These are phyloP conservation scores for Manis crassicaudata DNA, from an alignment of 2,797 vertebrate species.

Conservation along the genomic window DNA sequence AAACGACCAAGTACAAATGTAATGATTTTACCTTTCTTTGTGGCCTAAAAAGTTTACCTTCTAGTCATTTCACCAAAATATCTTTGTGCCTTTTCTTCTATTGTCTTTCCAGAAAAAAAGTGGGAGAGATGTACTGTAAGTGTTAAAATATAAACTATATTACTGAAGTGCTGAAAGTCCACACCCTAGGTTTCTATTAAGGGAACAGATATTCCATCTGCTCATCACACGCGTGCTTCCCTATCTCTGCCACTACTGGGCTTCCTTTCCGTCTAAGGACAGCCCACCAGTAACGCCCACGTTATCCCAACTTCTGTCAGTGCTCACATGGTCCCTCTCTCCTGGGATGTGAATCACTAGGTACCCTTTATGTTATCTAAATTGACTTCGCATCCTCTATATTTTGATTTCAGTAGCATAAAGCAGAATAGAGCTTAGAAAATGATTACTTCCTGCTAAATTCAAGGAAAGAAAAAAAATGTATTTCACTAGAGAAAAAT, in stretches of 20 bases:
- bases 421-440: neutral
- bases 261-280: neutral
- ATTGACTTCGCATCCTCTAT: neutral
- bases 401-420: neutral
- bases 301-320: neutral
- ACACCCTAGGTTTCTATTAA: neutral
- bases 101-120: neutral
- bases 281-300: neutral
- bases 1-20: neutral
- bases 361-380: neutral
- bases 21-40: neutral
- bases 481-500: neutral
- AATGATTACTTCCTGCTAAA: constrained; percentile 7
- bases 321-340: neutral
- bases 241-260: neutral
- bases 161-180: neutral
- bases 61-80: neutral
- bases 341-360: neutral
- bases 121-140: neutral
- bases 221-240: neutral
- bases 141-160: neutral
- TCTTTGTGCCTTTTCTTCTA: neutral
- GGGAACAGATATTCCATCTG: neutral
- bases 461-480: constrained; percentile 5
- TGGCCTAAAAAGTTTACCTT: neutral